Conservation (phyloP, 1,140 invertebrate species). For the Pteromalus puparum region DNA sequence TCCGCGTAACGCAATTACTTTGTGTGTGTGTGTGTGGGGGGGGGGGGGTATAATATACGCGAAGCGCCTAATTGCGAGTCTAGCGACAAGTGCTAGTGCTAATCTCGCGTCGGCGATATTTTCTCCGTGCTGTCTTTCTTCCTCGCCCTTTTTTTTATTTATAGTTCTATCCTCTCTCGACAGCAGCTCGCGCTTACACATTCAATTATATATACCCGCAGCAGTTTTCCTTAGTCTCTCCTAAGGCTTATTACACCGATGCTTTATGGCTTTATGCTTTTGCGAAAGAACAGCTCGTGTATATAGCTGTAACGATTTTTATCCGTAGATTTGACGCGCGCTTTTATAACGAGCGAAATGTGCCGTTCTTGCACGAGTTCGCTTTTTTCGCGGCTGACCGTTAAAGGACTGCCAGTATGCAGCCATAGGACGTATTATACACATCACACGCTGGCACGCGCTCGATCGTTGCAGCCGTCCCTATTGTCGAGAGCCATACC, state of each 20-base stretch:
- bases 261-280: constrained; percentile 22
- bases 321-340: constrained; percentile 7
- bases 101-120: constrained; percentile 1
- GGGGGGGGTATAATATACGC: background rate
- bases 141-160: background rate
- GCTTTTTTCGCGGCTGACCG: background rate
- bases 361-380: background rate
- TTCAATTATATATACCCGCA: constrained; percentile 17
- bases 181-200: too few relatives aligned
- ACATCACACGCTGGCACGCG: too few relatives aligned
- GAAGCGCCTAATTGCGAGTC: background rate
- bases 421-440: too few relatives aligned
- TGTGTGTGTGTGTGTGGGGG: background rate
- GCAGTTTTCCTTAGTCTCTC: background rate
- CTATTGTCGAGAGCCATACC: constrained; percentile 10
- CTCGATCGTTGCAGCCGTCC: background rate
- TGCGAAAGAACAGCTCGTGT: background rate
- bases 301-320: background rate
- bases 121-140: background rate
- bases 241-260: background rate
- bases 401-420: background rate
- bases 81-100: background rate
- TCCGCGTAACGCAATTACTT: constrained; percentile 23
- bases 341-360: constrained; percentile 25
- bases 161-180: background rate